These are phyloP conservation scores for Psophia crepitans DNA, from an alignment of 2,113 vertebrate species.

Conservation along the genomic window DNA sequence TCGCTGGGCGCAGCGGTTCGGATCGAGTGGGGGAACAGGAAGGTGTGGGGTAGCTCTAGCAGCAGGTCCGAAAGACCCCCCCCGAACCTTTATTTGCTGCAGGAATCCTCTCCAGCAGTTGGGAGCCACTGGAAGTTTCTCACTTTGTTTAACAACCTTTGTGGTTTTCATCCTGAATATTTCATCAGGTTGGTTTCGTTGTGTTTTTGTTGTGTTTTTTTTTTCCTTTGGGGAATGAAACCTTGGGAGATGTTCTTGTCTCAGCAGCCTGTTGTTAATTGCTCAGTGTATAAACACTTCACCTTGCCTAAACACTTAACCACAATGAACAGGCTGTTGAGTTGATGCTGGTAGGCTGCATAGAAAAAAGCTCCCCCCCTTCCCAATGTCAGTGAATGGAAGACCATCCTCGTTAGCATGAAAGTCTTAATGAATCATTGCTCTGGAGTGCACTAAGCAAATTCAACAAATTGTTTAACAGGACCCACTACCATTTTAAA, in stretches of 20 bases:
- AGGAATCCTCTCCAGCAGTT: background rate
- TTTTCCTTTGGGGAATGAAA: background rate
- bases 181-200: background rate
- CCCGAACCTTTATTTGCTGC: background rate
- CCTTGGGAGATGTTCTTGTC: background rate
- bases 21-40: background rate
- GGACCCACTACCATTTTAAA: background rate
- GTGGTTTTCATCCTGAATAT: background rate
- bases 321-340: background rate
- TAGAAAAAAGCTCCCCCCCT: background rate
- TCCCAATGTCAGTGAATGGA: background rate
- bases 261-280: background rate
- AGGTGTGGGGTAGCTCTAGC: background rate
- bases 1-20: background rate
- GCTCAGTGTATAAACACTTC: background rate
- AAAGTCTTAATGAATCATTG: background rate
- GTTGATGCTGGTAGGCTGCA: background rate
- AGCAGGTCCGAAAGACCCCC: background rate
- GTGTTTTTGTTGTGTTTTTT: too few relatives aligned
- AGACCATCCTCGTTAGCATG: background rate
- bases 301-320: background rate
- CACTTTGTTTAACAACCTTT: background rate
- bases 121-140: background rate
- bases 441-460: background rate
- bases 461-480: background rate